These are phyloP conservation scores for Neogale vison DNA, from an alignment of 2,113 vertebrate species.

Conservation along the genomic window DNA sequence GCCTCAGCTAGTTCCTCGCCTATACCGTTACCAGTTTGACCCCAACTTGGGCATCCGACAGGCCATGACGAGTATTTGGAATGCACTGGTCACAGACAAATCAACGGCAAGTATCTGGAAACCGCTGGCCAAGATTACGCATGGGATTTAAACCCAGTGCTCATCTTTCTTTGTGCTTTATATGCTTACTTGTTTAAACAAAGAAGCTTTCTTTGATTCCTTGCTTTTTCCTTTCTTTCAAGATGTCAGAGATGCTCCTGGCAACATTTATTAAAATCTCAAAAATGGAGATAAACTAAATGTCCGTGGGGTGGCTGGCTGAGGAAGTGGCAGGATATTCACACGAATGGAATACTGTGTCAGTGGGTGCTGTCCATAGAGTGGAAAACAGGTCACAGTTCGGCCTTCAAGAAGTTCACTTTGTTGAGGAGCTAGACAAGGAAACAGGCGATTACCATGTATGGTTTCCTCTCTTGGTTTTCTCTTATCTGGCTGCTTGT, in stretches of 20 bases:
- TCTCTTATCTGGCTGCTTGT: not conserved
- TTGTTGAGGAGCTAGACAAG: not conserved
- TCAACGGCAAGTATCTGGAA: conserved; percentile 85
- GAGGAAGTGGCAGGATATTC: not conserved
- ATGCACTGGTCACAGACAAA: conserved; percentile 96
- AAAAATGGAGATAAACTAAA: not conserved
- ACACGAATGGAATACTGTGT: not conserved
- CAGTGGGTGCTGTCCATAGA: not conserved
- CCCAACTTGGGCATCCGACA: conserved; percentile 96
- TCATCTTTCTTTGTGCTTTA: not conserved
- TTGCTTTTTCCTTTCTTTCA: conserved; percentile 31
- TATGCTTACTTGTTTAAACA: not conserved
- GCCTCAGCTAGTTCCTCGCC: conserved; percentile 94
- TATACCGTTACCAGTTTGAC: conserved; percentile 99
- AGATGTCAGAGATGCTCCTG: not conserved
- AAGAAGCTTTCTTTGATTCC: not conserved
- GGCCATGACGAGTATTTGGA: conserved; percentile 99
- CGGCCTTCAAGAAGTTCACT: not conserved
- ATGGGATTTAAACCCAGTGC: not conserved
- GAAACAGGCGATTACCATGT: not conserved
- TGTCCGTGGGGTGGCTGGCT: not conserved
- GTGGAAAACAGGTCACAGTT: not conserved
- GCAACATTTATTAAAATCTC: conserved; percentile 15
- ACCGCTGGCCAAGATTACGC: not conserved
- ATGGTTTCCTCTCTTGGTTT: not conserved